Conservation (phyloP, 1,140 invertebrate genomes). For the Brachionus rubens region DNA sequence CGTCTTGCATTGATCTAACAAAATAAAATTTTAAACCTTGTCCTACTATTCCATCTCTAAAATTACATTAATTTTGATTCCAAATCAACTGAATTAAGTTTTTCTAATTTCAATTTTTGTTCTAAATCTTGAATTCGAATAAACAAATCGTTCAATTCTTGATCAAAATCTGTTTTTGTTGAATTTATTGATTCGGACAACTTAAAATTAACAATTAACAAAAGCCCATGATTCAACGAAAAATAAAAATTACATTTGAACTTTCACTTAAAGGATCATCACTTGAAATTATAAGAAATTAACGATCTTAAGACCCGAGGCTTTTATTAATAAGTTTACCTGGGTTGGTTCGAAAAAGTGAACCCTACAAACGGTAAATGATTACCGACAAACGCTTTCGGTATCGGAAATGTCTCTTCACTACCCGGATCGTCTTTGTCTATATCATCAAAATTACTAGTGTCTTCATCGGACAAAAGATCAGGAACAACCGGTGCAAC, state of each 20-base stretch:
- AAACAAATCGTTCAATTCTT: constrained; percentile 49
- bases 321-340: neutral
- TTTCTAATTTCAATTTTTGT: constrained; percentile 52
- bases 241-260: neutral
- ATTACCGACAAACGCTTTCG: constrained; percentile 95
- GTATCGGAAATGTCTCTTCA: constrained; percentile 75
- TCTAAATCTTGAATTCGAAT: constrained; percentile 53
- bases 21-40: neutral
- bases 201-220: constrained; percentile 12
- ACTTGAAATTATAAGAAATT: neutral
- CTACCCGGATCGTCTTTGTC: constrained; percentile 80
- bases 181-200: neutral
- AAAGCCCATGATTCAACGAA: neutral
- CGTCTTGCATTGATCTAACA: constrained; percentile 26
- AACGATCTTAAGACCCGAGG: neutral
- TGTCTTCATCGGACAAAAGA: constrained; percentile 89
- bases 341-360: constrained; percentile 80
- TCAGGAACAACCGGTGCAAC: constrained; percentile 95
- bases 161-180: neutral
- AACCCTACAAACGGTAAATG: constrained; percentile 98
- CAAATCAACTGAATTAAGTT: constrained; percentile 51
- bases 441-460: constrained; percentile 79
- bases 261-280: constrained; percentile 59
- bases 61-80: constrained; percentile 56
- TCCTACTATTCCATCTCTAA: neutral